Evolutionary conservation across 2,888 invertebrate species (phyloP), one percentile per base, ranked within the genome.

Genomic region (Osmoderma eremita): DNA sequence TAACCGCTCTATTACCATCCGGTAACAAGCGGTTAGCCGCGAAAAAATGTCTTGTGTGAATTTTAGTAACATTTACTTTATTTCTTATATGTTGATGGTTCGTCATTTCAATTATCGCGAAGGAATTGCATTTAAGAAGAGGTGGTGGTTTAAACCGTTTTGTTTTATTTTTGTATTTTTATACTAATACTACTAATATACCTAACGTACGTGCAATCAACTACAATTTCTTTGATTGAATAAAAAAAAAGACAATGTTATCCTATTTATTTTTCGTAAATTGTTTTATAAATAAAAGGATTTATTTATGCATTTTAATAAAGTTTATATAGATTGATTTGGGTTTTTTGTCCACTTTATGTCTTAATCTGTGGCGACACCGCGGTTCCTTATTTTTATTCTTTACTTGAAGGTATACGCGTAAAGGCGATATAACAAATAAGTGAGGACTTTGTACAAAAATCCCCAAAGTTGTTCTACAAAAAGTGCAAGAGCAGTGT

Each of bases 301-400:
- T 45, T 20, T 65, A 65, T 56, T 56, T 65, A 65, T 65, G 54
- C 48, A 65, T 56, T 49, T 65, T 56, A 65, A 65, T 65, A 65
- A 65, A 65, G 36, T 49, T 65, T 58, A 56, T 65, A 58, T 8
- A 48, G 20, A 3, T 20, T 48, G 1, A 18, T 2, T 22, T 41
- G 17, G 36, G 17, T 17, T 41, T n/a, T 39, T 22, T 41, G 41
- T 12, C 17, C 10, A 17, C 0, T 5, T 13, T 10, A 45, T 45
- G 10, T 13, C 18, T 13, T 54, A 20, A n/a, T 20, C 41, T 5
- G 41, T 41, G 24, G 24, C 3, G 3, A n/a, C n/a, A n/a, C n/a
- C n/a, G n/a, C n/a, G n/a, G n/a, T n/a, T n/a, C n/a, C n/a, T n/a
- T n/a, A n/a, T n/a, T n/a, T n/a, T n/a, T n/a, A n/a, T n/a, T n/a